Evolutionary conservation across 2,888 invertebrate genomes (phyloP).

Genomic region (Fragum fragum): DNA sequence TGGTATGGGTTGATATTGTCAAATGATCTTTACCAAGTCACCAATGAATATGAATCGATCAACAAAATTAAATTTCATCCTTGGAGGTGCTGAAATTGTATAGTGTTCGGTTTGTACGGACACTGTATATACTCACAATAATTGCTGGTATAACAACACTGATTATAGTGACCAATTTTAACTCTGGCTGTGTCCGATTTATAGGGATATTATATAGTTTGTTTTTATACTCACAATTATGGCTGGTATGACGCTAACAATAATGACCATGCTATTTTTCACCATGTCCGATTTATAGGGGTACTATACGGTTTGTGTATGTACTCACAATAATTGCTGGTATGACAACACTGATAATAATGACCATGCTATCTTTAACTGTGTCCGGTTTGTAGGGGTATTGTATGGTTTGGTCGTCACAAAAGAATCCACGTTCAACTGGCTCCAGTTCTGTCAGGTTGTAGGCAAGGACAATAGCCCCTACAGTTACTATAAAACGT

Average conservation of each 20-base stretch:
- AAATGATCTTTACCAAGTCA: too few species aligned
- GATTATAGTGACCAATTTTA: too few species aligned
- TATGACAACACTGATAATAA: conserved; percentile 59
- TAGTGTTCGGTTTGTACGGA: too few species aligned
- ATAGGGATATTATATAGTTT: too few species aligned
- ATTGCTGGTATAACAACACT: conserved; percentile 54
- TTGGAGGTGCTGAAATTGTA: too few species aligned
- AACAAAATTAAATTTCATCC: too few species aligned
- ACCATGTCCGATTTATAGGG: conserved; percentile 89
- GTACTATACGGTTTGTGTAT: not conserved
- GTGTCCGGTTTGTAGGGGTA: conserved; percentile 92
- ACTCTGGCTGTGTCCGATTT: too few species aligned
- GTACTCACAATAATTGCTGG: conserved; percentile 63
- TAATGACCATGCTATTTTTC: conserved; percentile 69
- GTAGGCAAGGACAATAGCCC: conserved; percentile 61
- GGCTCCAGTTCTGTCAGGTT: conserved; percentile 66
- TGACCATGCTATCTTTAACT: conserved; percentile 75
- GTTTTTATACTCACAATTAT: too few species aligned
- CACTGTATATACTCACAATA: conserved; percentile 66
- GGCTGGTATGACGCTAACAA: too few species aligned
- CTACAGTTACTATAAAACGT: conserved; percentile 55
- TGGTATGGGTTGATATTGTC: too few species aligned
- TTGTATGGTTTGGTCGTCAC: conserved; percentile 96
- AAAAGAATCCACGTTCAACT: conserved; percentile 94
- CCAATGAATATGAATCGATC: too few species aligned